Base-by-base conservation (phyloP, 2,113 vertebrate genomes). In the Nothoprocta pentlandii region DNA sequence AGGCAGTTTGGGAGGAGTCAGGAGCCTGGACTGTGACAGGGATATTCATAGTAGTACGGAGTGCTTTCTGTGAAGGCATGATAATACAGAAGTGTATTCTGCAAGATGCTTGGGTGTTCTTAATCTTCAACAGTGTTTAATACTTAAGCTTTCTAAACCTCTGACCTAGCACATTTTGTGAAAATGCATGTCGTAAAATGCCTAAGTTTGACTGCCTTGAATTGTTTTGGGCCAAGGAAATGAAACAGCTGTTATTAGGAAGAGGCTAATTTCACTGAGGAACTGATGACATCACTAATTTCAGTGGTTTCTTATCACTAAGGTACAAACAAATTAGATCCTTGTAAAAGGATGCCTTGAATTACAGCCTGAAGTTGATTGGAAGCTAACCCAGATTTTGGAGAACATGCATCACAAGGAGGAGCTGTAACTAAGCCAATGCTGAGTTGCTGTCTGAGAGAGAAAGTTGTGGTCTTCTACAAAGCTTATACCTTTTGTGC, bases 1-100 rank as follows among this genome's bases (percentile, higher is more conserved):
- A 0, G 0, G 9, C 41, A 9, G 44, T 63, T 71, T 16, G 17
- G 16, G 56, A 39, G 19, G 4, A 3, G 12, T 64, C 16, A 9
- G 73, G 34, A 95, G 36, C 80, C 5, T 46, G 23, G 41, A 19
- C 68, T 49, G 74, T 41, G 4, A 6, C 10, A 5, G 15, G 2
- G 49, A 19, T 9, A 3, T 79, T 74, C 32, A 7, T 8, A 9
- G 9, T 71, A 30, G 32, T 39, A 34, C 13, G 41, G 44, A 87
- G 59, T 13, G 20, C 41, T 62, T 79, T 58, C 0, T 16, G 32
- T 56, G 70, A 51, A 88, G 83, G 21, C 32, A 61, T 30, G 15
- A 63, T 23, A 54, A 34, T 46, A 42, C 28, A 78, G 20, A 93
- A 90, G 12, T 42, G 28, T 20, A 15, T 62, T 78, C 91, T 79